Base-by-base conservation (phyloP, 2,113 vertebrate genomes). In the Hymenochirus boettgeri region DNA sequence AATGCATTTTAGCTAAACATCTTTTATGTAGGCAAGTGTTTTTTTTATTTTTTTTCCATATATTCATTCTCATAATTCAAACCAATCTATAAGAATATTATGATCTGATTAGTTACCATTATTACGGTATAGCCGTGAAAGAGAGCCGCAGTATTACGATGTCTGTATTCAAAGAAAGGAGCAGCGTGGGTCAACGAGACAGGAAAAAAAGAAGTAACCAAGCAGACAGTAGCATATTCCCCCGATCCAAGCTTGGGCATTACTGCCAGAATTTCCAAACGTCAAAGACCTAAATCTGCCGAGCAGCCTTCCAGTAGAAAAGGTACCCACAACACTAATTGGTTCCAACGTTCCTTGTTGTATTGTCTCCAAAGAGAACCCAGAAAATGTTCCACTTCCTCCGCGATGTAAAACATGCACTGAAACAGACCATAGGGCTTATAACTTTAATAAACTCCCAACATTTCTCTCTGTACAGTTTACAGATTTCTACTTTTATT, bases 121-220 rank as follows among this genome's bases (percentile, higher is more conserved):
- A 99, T 83, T 99, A 99, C 5, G 96, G 96, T 73, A 97, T 99
- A 33, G 96, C 96, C 0, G 96, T 99, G 76, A 99, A 99, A 83
- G 96, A 99, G 76, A 92, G 86, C 72, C 96, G 33, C 94, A 94
- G 72, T 99, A 99, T 81, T 99, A 99, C 39, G 96, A 99, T 50
- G 95, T 99, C 85, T 99, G 96, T 99, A 99, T 83, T 99, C 96
- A 76, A 99, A 97, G 83, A 99, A 99, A 83, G 96, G 96, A 73
- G 94, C 96, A 3, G 94, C 96, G 33, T 98, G 96, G 96, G 96
- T 99, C 84, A 97, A 95, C 45, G 96, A 99, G 82, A 94, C 93
- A 0, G 96, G 96, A 72, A 99, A 99, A 90, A 98, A 99, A 83
- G 96, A 97, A 91, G 94, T 96, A 80, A 96, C 90, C 75, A 99